Base-by-base conservation (phyloP, 2,113 vertebrate genomes). In the Galeopterus variegatus region DNA sequence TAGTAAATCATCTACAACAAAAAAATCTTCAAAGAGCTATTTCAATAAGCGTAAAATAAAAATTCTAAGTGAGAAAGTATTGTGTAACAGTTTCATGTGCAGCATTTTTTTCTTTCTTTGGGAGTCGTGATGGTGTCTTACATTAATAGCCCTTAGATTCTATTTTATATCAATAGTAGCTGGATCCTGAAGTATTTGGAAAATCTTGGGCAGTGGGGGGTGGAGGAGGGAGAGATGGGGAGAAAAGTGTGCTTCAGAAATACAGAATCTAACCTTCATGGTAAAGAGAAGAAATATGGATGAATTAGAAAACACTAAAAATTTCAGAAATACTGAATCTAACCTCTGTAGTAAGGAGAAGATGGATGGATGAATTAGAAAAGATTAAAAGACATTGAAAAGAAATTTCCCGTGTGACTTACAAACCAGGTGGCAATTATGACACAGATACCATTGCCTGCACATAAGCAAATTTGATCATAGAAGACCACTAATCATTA, bases 31-130 rank as follows among this genome's bases (percentile, higher is more conserved):
- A 23, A 90, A 82, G 76, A 65, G 36, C 1, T 24, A 45, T 67
- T 60, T 36, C 26, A 50, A 80, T 69, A 64, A 77, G 10, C 58
- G 28, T 33, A 23, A 81, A 21, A n/a, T 70, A 82, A 86, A 84
- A 82, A 67, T 67, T 75, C 36, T 54, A 67, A 73, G 24, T 64
- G 65, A 72, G 65, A 54, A 86, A 83, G 4, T 50, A 33, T 26
- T 9, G 21, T 41, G n/a, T n/a, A 24, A 45, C 48, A 95, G 28
- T 77, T 62, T 82, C 62, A 86, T 56, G 17, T 1, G 24, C 31
- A 93, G 19, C 14, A 64, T n/a, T 18, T 45, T 89, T 80, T 88
- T 60, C 48, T 72, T 90, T 60, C 73, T 26, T 89, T 94, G 19
- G 56, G 52, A 93, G 52, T 62, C 65, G 69, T 14, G 73, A 50